Percentiles rank a stretch among this genome's conserved stretches.
Conservation (phyloP, 2,113 vertebrate species). For the Sarotherodon lohbergeri region DNA sequence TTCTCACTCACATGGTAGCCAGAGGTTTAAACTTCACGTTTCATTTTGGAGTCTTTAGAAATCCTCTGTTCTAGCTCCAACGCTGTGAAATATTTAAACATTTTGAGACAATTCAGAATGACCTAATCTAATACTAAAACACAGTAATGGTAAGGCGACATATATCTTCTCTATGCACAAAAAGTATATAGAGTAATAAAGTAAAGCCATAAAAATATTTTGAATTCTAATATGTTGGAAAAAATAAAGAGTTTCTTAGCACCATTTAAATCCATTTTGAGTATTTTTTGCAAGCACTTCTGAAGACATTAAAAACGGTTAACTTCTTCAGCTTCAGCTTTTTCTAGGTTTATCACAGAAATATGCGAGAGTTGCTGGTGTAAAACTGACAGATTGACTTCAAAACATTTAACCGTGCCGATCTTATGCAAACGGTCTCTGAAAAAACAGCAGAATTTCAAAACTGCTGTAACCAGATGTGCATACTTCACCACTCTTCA, state of each 20-base stretch:
- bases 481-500: not conserved
- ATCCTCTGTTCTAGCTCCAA: not conserved
- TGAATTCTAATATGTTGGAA: not conserved
- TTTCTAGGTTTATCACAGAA: not conserved
- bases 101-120: not conserved
- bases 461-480: not conserved
- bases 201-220: not conserved
- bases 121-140: not conserved
- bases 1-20: not conserved
- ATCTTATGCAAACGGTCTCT: not conserved
- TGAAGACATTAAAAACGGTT: not conserved
- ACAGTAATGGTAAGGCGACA: accelerated
- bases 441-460: not conserved
- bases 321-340: not conserved
- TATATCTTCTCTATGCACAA: not conserved
- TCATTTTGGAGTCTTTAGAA: not conserved
- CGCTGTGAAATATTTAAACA: not conserved
- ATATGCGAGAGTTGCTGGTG: not conserved
- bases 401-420: not conserved
- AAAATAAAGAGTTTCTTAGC: not conserved
- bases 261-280: not conserved
- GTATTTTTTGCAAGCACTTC: not conserved
- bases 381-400: not conserved
- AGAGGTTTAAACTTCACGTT: not conserved
- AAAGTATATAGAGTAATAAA: not conserved